These are phyloP conservation scores for Mormyrus iriodes DNA, from an alignment of 2,113 vertebrate species.

Conservation along the genomic window DNA sequence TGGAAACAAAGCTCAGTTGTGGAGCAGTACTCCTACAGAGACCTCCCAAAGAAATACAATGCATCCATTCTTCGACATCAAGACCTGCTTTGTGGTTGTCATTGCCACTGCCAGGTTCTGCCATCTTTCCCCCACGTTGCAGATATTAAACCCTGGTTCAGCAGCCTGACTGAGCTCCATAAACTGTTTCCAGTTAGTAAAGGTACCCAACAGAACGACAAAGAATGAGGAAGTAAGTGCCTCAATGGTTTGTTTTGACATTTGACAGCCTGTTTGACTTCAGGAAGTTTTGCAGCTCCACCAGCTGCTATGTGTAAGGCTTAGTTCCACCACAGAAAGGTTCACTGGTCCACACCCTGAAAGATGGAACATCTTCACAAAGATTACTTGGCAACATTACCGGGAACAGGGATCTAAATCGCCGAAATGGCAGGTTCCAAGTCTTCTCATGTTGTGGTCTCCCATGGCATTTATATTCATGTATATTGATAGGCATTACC, in stretches of 20 bases:
- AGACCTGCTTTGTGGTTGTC: too few species aligned
- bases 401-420: neutral
- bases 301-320: neutral
- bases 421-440: neutral
- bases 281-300: neutral
- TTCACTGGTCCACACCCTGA: neutral
- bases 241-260: neutral
- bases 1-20: neutral
- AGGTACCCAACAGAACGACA: neutral
- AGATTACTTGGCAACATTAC: neutral
- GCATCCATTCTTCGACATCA: neutral
- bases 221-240: neutral
- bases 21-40: too few species aligned
- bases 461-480: constrained; percentile 32
- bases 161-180: neutral
- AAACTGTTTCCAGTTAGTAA: neutral
- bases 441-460: neutral
- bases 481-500: constrained; percentile 37
- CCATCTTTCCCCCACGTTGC: neutral
- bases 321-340: neutral
- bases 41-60: neutral
- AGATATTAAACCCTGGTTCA: neutral
- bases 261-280: neutral
- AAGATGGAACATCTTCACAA: neutral
- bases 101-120: too few species aligned